phyloP scores from a whole-genome alignment of 2,113 vertebrate genomes.

The Hippocampus mohnikei region DNA sequence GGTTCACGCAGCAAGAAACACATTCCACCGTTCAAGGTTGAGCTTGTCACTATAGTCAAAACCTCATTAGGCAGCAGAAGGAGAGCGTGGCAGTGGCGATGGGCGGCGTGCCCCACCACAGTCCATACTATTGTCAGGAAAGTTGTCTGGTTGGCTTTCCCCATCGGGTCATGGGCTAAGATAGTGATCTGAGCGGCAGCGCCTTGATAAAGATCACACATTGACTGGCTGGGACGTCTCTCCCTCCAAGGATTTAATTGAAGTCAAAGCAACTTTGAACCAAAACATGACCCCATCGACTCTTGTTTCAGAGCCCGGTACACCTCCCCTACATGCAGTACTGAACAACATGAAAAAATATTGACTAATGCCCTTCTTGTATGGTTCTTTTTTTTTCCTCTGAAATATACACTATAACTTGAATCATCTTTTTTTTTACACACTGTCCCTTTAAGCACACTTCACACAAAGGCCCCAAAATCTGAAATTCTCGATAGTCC shows the following conservation, averaged over 20 bases:
- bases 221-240: slow-evolving; percentile 48
- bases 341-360: slow-evolving; percentile 39
- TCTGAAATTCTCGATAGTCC: no score
- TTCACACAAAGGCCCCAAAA: no score
- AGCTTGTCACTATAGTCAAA: slow-evolving; percentile 61
- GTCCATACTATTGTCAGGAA: slow-evolving; percentile 67
- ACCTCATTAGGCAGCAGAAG: slow-evolving; percentile 59
- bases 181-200: slow-evolving; percentile 75
- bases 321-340: background rate
- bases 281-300: slow-evolving; percentile 71
- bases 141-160: slow-evolving; percentile 65
- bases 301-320: background rate
- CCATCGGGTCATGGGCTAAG: slow-evolving; percentile 63
- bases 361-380: no score
- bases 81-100: slow-evolving; percentile 47
- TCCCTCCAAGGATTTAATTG: slow-evolving; percentile 77
- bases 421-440: no score
- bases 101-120: slow-evolving; percentile 45
- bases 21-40: slow-evolving; percentile 61
- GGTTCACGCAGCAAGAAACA: background rate
- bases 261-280: slow-evolving; percentile 78
- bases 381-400: background rate
- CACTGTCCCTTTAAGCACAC: no score
- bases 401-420: background rate
- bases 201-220: slow-evolving; percentile 76